Evolutionary conservation across 2,888 invertebrate genomes (phyloP).

Genomic region (Heliothis peltigera): DNA sequence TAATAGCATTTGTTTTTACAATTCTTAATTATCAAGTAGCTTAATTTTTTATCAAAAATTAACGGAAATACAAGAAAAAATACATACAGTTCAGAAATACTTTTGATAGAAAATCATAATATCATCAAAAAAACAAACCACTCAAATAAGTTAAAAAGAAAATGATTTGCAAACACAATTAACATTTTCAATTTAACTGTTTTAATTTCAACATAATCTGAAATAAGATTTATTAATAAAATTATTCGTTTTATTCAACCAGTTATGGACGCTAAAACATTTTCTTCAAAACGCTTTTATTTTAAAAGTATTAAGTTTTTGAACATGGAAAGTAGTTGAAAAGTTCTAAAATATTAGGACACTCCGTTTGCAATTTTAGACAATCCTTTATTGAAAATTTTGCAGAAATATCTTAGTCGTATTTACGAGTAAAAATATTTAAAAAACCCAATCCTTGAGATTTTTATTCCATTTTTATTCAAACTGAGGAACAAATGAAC

Average conservation of each 20-base stretch:
- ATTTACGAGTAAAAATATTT: conserved; percentile 11
- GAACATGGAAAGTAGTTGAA: not conserved
- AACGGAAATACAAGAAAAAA: too few relatives aligned
- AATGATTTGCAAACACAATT: conserved; percentile 12
- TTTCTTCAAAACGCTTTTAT: not conserved
- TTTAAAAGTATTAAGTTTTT: not conserved
- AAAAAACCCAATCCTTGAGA: conserved; percentile 16
- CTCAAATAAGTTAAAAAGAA: not conserved
- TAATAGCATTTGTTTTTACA: too few relatives aligned
- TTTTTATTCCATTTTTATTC: too few relatives aligned
- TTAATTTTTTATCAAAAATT: too few relatives aligned
- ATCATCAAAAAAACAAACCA: not conserved
- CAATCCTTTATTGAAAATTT: conserved; percentile 3
- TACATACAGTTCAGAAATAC: too few relatives aligned
- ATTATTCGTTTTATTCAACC: not conserved
- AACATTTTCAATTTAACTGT: not conserved
- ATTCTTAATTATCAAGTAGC: too few relatives aligned
- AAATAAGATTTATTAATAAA: not conserved
- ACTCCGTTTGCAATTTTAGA: conserved; percentile 1
- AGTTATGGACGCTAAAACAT: conserved; percentile 6
- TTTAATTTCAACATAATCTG: not conserved
- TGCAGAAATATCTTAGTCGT: conserved; percentile 3
- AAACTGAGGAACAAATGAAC: too few relatives aligned
- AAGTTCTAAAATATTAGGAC: not conserved
- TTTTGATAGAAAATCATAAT: too few relatives aligned